Base-by-base conservation (phyloP, 2,888 invertebrate genomes). In the Thymelicus sylvestris region DNA sequence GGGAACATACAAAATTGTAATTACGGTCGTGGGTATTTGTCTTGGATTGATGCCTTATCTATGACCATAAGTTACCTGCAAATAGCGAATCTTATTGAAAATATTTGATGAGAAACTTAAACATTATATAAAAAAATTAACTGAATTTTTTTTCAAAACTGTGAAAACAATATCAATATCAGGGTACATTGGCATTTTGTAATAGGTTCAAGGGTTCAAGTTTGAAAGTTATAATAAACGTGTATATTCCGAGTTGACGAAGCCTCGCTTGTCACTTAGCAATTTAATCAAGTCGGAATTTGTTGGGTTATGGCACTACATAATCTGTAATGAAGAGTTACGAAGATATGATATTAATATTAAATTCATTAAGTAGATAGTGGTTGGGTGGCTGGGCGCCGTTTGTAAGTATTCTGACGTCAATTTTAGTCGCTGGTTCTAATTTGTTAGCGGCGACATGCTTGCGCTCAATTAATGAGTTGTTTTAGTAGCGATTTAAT, bases 311-410 rank as follows among this genome's bases (percentile, higher is more conserved):
- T 55, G 55, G 24, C 55, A 6, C 38, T 59, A 39, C 24, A 57
- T 57, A 31, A 57, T 57, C 57, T 31, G 57, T 57, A 57, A 57
- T 57, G 57, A 57, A 57, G 31, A 57, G 24, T 31, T 24, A 24
- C 31, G 31, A 31, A 12, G 31, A 57, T 57, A 57, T 44, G 15
- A 60, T 60, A 60, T 60, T 31, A 60, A 60, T 61, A 61, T 61
- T 44, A 44, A 41, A 61, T 61, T 61, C 12, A 44, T 44, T 41
- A 61, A 44, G 19, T 61, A 44, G 61, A 44, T 61, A 44, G 41
- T 39, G 24, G 59, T 31, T 31, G 31, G 31, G 31, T 31, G 31
- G 31, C 31, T 24, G 3, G 24, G 24, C 1, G 24, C 24, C 3
- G 24, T 24, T 24, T 24, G 31, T 31, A 3, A 38, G 31, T 4